Percentiles rank a stretch among this genome's conserved stretches.
Conservation (phyloP, 2,113 vertebrate genomes). For the Pseudorasbora parva region DNA sequence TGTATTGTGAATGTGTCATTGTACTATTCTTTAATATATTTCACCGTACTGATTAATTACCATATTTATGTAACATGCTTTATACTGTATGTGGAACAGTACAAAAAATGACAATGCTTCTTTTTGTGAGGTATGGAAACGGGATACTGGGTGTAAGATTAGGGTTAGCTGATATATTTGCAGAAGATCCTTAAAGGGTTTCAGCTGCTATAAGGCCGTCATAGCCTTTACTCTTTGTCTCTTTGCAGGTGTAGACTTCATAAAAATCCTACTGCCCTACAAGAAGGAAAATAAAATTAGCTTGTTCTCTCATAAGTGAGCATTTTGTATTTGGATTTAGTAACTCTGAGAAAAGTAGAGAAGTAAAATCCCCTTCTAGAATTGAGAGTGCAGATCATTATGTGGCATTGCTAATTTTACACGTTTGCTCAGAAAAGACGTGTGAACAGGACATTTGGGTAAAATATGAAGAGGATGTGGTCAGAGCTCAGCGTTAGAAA, state of each 20-base stretch:
- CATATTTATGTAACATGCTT: not conserved
- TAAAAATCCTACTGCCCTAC: not conserved
- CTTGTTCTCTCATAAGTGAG: constrained; percentile 14
- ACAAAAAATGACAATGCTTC: not conserved
- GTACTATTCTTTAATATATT: not conserved
- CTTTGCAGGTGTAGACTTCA: not conserved
- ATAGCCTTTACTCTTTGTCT: not conserved
- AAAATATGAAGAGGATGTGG: constrained; percentile 79
- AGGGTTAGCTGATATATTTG: not conserved
- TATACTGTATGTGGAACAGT: not conserved
- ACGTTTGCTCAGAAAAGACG: constrained; percentile 66
- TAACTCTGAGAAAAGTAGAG: constrained; percentile 27
- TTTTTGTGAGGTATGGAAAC: too few species aligned
- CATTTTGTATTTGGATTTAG: constrained; percentile 45
- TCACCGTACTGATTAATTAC: too few species aligned
- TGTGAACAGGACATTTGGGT: constrained; percentile 75
- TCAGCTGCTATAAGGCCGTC: not conserved
- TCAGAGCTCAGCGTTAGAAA: constrained; percentile 68
- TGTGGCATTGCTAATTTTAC: constrained; percentile 64
- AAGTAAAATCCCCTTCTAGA: constrained; percentile 32
- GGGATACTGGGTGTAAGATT: too few species aligned
- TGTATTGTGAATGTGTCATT: not conserved
- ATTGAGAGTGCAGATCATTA: constrained; percentile 44
- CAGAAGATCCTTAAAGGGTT: not conserved
- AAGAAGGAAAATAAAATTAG: not conserved